phyloP scores from a whole-genome alignment of 2,113 vertebrate genomes.

The Erinaceus europaeus region DNA sequence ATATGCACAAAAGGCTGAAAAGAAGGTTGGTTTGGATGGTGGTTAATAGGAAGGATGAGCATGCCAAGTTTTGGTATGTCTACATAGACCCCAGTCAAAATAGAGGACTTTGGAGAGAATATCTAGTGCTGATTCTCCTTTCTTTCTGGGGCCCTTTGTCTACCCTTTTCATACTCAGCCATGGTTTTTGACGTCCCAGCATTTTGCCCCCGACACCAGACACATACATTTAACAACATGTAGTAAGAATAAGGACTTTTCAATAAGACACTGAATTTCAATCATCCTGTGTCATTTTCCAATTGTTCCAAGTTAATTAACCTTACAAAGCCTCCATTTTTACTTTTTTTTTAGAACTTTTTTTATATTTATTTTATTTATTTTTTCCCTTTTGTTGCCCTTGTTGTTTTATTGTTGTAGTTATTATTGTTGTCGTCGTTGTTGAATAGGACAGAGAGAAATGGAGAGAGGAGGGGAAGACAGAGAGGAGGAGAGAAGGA shows the following conservation, averaged over 20 bases:
- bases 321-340: neutral
- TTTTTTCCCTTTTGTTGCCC: too few species aligned
- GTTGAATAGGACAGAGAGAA: too few species aligned
- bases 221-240: neutral
- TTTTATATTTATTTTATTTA: too few species aligned
- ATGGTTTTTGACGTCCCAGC: neutral
- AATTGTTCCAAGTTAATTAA: neutral
- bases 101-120: too few species aligned
- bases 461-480: too few species aligned
- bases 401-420: too few species aligned
- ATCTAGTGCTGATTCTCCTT: neutral
- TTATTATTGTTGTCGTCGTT: too few species aligned
- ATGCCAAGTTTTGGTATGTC: neutral
- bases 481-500: too few species aligned
- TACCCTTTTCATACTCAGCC: neutral
- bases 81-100: neutral
- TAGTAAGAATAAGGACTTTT: neutral
- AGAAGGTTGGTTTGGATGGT: neutral
- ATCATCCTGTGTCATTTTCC: neutral
- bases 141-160: neutral
- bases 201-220: neutral
- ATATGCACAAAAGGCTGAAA: neutral
- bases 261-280: neutral
- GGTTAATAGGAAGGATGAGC: neutral
- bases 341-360: too few species aligned